These are phyloP conservation scores for Acleris holmiana DNA, from an alignment of 2,888 invertebrate species.

Conservation along the genomic window DNA sequence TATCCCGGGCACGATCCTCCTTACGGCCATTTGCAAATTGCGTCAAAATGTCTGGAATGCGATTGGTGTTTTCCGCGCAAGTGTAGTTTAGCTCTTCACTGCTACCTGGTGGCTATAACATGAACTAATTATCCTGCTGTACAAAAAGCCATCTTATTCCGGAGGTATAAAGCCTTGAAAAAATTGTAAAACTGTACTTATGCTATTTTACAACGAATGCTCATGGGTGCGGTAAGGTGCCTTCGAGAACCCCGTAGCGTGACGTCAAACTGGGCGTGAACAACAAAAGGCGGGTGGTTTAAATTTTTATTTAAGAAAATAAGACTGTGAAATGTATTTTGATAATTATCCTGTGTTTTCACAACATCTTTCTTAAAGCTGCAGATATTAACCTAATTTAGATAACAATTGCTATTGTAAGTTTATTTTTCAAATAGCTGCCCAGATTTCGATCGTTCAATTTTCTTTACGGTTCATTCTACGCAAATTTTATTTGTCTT, in stretches of 20 bases:
- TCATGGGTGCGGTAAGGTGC: slow-evolving; percentile 79
- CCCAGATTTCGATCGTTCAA: slow-evolving; percentile 5
- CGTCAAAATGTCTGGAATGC: slow-evolving; percentile 78
- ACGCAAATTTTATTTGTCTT: slow-evolving; percentile 3
- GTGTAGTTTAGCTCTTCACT: slow-evolving; percentile 56
- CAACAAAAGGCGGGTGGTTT: slow-evolving; percentile 61
- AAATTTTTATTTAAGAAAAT: slow-evolving; percentile 40
- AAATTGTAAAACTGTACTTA: slow-evolving; percentile 45
- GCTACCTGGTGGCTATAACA: slow-evolving; percentile 58
- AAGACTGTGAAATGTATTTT: not conserved
- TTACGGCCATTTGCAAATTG: slow-evolving; percentile 85
- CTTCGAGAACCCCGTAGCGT: slow-evolving; percentile 77
- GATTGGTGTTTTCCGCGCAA: slow-evolving; percentile 78
- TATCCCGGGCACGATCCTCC: slow-evolving; percentile 77
- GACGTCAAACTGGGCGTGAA: slow-evolving; percentile 85
- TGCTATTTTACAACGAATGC: slow-evolving; percentile 50
- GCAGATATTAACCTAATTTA: not conserved
- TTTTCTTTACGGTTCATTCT: slow-evolving; percentile 8
- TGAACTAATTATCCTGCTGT: slow-evolving; percentile 50
- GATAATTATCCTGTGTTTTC: not conserved
- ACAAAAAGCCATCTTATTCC: slow-evolving; percentile 48
- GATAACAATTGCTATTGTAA: not conserved
- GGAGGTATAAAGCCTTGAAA: slow-evolving; percentile 37
- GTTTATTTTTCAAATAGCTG: not conserved
- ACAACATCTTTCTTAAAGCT: not conserved